Base-by-base conservation (phyloP, 2,797 vertebrate species). In the Allobates femoralis region DNA sequence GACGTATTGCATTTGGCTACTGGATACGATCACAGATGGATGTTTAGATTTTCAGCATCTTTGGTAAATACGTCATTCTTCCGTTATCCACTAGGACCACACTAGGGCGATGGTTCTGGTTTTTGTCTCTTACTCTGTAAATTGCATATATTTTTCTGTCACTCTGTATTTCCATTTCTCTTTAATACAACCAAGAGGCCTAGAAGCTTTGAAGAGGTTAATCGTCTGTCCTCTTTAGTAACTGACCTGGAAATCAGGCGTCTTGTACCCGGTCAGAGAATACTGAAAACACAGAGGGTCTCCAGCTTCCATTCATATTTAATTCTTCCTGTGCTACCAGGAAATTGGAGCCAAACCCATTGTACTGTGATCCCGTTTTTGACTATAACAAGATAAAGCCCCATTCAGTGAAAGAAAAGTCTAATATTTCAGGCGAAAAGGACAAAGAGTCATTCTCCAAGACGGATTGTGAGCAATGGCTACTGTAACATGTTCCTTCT, bases 391-490 rank as follows among this genome's bases (percentile, higher is more conserved):
- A 81, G 81, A 76, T 77, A 77, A 86, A 86, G 80, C 32, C 60
- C 73, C 69, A 67, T 81, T 86, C 75, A 86, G n/a, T 74, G 62
- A 73, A 58, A 34, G 51, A 75, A 30, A 81, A 81, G 79, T 75
- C 41, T 81, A 86, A 73, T 56, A 60, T 81, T 86, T 81, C 85
- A 81, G 51, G 69, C 46, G 2, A 60, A 55, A 64, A 55, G 79
- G 74, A 83, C 85, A 86, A 86, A 81, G 85, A 83, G 46, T 82
- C 85, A 77, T 86, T 86, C 81, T 77, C 78, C 34, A 19, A 83
- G 60, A n/a, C 62, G 37, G 79, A 69, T 56, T 56, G 26, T 50
- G 34, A 71, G 73, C 64, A 41, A 78, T 53, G 60, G 69, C 71
- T 76, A 37, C 69, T 82, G 75, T 77, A 82, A 86, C 60, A 51